These are phyloP conservation scores for Tiliacea citrago DNA, from an alignment of 2,888 invertebrate species.

Conservation along the genomic window DNA sequence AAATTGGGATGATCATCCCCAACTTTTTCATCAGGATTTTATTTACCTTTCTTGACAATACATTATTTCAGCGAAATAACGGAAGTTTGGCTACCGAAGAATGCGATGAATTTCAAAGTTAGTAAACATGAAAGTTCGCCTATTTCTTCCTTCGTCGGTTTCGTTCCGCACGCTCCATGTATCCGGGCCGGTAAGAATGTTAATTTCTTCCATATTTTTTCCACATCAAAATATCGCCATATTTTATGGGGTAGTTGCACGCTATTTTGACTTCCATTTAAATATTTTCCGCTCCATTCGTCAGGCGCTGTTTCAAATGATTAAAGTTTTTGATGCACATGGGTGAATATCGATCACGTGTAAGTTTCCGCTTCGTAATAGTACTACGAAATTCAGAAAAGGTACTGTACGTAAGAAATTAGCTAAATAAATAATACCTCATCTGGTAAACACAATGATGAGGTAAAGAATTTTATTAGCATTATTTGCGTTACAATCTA, in stretches of 20 bases:
- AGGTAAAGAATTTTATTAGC: constrained; percentile 18
- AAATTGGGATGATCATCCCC: no score
- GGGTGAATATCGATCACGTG: constrained; percentile 63
- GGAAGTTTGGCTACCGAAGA: constrained; percentile 68
- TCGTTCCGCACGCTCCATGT: constrained; percentile 82
- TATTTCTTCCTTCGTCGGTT: constrained; percentile 72
- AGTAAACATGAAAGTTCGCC: constrained; percentile 74
- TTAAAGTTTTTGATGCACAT: constrained; percentile 83
- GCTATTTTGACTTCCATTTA: constrained; percentile 89
- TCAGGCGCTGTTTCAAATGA: constrained; percentile 85
- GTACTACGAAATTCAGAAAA: neutral
- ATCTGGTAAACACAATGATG: no score
- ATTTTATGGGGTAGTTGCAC: constrained; percentile 86
- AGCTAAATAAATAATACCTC: neutral
- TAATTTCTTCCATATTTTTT: constrained; percentile 79
- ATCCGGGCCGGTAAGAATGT: constrained; percentile 84
- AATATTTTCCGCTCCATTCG: constrained; percentile 90
- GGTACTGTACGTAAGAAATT: neutral
- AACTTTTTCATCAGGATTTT: neutral
- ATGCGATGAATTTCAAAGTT: constrained; percentile 79
- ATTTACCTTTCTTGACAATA: neutral
- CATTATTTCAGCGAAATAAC: constrained; percentile 29
- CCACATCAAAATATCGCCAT: constrained; percentile 81
- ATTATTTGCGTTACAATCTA: constrained; percentile 23
- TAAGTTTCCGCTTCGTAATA: constrained; percentile 17